Evolutionary conservation across 2,888 invertebrate genomes (phyloP).

Genomic region (Nephrotoma guestfalica): DNA sequence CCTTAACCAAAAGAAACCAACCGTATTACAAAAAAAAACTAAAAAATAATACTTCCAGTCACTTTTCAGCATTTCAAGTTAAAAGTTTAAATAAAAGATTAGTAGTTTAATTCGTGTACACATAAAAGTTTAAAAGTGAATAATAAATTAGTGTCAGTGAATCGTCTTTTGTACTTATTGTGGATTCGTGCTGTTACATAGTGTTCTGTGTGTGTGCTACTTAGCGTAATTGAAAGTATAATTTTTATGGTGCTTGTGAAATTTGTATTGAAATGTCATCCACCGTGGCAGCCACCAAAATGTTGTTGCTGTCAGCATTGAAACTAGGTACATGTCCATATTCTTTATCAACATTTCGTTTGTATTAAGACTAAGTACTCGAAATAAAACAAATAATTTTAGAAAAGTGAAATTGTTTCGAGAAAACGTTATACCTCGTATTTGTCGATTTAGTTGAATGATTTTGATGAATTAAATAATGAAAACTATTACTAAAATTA

Average conservation of each 20-base stretch:
- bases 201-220: background rate
- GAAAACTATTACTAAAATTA: background rate
- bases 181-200: background rate
- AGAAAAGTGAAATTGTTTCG: background rate
- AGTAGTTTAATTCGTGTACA: background rate
- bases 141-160: background rate
- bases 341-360: background rate
- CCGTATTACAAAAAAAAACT: background rate
- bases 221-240: background rate
- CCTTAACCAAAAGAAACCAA: background rate
- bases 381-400: background rate
- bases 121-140: background rate
- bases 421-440: background rate
- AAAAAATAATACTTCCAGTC: background rate
- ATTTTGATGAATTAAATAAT: background rate
- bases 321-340: constrained; percentile 25
- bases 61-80: background rate
- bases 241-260: background rate
- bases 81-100: background rate
- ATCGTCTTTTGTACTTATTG: background rate
- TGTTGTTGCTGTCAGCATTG: constrained; percentile 32
- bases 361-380: background rate
- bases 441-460: background rate
- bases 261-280: background rate
- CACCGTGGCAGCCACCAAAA: constrained; percentile 11